phyloP scores from a whole-genome alignment of 2,113 vertebrate genomes.

The Damaliscus lunatus region DNA sequence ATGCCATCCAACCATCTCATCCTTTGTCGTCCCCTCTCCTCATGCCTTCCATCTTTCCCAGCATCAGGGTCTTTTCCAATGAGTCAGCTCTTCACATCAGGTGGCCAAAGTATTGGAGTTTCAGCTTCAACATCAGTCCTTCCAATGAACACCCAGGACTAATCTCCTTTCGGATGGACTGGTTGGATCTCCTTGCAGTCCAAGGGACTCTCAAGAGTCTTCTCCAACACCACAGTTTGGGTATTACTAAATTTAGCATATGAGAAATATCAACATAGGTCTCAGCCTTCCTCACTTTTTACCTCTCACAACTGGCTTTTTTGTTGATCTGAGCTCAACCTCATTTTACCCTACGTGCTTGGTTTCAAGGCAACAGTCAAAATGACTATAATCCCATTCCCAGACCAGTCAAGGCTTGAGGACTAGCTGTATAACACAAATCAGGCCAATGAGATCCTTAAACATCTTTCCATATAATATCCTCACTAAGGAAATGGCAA shows the following conservation, averaged over 20 bases:
- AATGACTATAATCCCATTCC: not conserved
- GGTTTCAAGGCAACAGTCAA: not conserved
- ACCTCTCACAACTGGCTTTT: not conserved
- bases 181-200: not conserved
- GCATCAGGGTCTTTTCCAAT: not conserved
- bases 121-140: not conserved
- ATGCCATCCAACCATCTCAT: not conserved
- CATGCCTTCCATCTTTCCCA: rapidly evolving
- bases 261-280: not conserved
- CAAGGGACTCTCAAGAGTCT: not conserved
- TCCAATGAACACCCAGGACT: not conserved
- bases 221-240: not conserved
- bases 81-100: rapidly evolving
- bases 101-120: not conserved
- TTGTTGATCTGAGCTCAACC: not conserved
- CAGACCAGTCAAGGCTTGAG: not conserved
- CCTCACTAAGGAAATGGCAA: not conserved
- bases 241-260: not conserved
- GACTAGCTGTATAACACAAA: not conserved
- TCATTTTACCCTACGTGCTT: not conserved
- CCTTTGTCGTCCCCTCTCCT: rapidly evolving
- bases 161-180: not conserved
- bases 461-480: not conserved
- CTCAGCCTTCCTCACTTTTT: not conserved
- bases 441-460: not conserved